Evolutionary conservation across 2,888 invertebrate genomes (phyloP), one percentile per base, ranked within the genome.

Genomic region (Phaonia tiefii): DNA sequence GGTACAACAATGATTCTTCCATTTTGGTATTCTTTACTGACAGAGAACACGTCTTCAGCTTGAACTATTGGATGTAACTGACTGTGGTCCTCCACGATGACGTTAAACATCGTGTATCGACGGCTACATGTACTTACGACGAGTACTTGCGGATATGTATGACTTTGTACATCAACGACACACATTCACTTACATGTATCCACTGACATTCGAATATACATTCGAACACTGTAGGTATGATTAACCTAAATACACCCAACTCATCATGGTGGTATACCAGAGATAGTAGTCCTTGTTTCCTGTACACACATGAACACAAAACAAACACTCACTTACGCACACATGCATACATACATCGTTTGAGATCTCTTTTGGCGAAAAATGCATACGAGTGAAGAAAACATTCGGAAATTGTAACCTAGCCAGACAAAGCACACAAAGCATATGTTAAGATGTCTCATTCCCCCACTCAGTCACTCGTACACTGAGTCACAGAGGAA

Each of bases 1-100:
- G 81, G 42, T 78, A 78, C 78, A 26, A 69, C 63, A 13, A 63
- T 22, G 63, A 20, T 63, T 22, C 39, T 60, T 37, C 60, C 51
- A 51, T 51, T 31, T 31, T 3, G 31, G 3, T 5, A 5, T 31
- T 8, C 8, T 31, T 8, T 31, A 3, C 8, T 31, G 31, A 31
- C 31, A 31, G 31, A 5, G 8, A 8, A 31, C 31, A 3, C 31
- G 8, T 31, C 31, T 31, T 31, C 8, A 31, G 31, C 31, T 5
- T 5, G 4, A 5, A 31, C 31, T 31, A 31, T 31, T 31, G 31
- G 31, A 31, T 31, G 31, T 5, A 3, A 31, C 31, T 31, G 4
- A 8, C 22, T 22, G 60, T 60, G 15, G 7, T 17, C 51, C 51
- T 22, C 8, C 51, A 20, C 51, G 22, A 22, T 60, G 60, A 39